Conservation (phyloP, 1,140 invertebrate genomes). For the Papilio glaucus region DNA sequence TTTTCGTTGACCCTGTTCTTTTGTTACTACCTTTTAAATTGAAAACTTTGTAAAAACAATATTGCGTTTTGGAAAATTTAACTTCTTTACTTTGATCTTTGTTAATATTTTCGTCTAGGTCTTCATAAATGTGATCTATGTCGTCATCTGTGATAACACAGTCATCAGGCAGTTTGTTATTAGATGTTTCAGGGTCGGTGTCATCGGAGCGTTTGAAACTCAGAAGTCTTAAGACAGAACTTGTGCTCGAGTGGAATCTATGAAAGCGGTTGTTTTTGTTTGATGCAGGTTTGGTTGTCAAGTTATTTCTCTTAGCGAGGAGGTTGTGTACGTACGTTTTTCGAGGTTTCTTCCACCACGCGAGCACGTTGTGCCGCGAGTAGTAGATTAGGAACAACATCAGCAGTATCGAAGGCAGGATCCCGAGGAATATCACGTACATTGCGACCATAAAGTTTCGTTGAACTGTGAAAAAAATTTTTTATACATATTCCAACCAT, state of each 20-base stretch:
- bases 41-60: slow-evolving; percentile 14
- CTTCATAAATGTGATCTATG: slow-evolving; percentile 46
- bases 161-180: slow-evolving; percentile 28
- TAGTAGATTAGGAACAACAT: slow-evolving; percentile 89
- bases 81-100: slow-evolving; percentile 19
- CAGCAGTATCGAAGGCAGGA: slow-evolving; percentile 88
- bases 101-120: slow-evolving; percentile 34
- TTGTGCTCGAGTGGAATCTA: slow-evolving; percentile 48
- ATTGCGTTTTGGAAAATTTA: slow-evolving; percentile 15
- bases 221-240: slow-evolving; percentile 49
- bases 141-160: neutral
- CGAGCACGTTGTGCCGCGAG: slow-evolving; percentile 86
- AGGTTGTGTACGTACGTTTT: slow-evolving; percentile 87
- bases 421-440: slow-evolving; percentile 92
- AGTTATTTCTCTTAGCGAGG: slow-evolving; percentile 35
- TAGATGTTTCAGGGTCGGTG: slow-evolving; percentile 20
- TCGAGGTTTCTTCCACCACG: slow-evolving; percentile 87
- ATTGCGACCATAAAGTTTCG: slow-evolving; percentile 89
- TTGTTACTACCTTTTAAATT: slow-evolving; percentile 15
- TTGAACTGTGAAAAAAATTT: slow-evolving; percentile 85
- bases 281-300: slow-evolving; percentile 29
- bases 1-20: slow-evolving; percentile 27
- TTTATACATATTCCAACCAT: slow-evolving; percentile 32
- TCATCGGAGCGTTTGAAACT: slow-evolving; percentile 48
- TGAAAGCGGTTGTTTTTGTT: slow-evolving; percentile 43